Evolutionary conservation across 2,797 vertebrate species (phyloP).

Genomic region (Ctenochaetus hawaiiensis): DNA sequence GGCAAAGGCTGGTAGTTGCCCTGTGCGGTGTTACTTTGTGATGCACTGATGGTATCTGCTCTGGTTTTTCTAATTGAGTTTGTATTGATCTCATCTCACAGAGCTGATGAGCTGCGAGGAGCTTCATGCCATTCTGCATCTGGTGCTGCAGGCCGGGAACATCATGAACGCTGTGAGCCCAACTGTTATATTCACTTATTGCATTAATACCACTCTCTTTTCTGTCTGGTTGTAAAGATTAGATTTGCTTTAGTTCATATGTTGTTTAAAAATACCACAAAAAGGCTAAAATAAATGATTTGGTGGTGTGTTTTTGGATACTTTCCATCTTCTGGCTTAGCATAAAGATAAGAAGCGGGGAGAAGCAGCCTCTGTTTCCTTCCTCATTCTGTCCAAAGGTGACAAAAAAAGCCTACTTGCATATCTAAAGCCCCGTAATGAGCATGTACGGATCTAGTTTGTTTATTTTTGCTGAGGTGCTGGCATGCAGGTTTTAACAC

Average conservation of each 20-base stretch:
- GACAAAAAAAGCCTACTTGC: no score
- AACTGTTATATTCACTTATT: neutral
- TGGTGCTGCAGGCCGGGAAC: constrained; percentile 98
- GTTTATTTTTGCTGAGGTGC: no score
- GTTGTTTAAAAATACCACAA: neutral
- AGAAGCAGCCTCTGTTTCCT: neutral
- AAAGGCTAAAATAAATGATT: neutral
- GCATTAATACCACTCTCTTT: neutral
- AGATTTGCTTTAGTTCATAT: neutral
- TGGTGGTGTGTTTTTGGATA: neutral
- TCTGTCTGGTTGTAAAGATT: neutral
- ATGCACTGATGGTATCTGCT: constrained; percentile 10
- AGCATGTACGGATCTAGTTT: no score
- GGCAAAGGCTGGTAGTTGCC: neutral
- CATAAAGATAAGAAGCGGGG: neutral
- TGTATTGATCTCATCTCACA: constrained; percentile 71
- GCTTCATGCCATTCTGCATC: constrained; percentile 94
- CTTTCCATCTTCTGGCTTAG: neutral
- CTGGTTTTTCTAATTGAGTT: constrained; percentile 44
- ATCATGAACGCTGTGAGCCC: constrained; percentile 98
- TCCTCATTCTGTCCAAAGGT: no score
- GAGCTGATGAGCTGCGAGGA: constrained; percentile 96
- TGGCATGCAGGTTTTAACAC: no score
- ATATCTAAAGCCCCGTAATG: no score
- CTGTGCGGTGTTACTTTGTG: neutral